A percentile compares a stretch with the other conserved stretches of the same genome.
Evolutionary conservation across 2,888 invertebrate genomes (phyloP).

Genomic region (Caenorhabditis zanzibari): DNA sequence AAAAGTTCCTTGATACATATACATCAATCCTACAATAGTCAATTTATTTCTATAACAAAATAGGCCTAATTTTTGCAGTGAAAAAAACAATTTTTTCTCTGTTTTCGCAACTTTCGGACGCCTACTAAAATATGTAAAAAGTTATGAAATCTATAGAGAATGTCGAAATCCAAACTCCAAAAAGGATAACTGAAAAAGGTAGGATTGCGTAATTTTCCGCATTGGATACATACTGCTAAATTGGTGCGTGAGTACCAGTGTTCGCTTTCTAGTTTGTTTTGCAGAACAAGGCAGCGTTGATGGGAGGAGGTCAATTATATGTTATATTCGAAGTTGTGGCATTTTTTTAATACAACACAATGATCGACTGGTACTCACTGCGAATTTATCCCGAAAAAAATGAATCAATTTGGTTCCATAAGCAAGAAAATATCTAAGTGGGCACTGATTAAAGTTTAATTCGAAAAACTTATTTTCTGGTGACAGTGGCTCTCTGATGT

Average conservation of each 20-base stretch:
- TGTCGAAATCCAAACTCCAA: constrained; percentile 12
- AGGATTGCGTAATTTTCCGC: constrained; percentile 40
- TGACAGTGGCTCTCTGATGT: neutral
- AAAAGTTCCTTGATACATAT: neutral
- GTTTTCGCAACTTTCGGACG: neutral
- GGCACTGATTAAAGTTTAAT: constrained; percentile 48
- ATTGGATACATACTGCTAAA: constrained; percentile 32
- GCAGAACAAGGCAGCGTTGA: neutral
- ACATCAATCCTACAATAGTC: too few species aligned
- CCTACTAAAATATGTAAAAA: constrained; percentile 24
- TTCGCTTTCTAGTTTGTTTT: constrained; percentile 20
- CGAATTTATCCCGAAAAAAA: too few species aligned
- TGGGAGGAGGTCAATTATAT: constrained; percentile 38
- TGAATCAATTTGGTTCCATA: neutral
- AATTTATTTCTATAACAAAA: neutral
- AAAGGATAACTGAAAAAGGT: neutral
- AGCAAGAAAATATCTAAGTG: neutral
- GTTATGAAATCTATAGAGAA: constrained; percentile 20
- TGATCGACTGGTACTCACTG: neutral
- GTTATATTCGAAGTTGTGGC: neutral
- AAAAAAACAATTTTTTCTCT: constrained; percentile 1
- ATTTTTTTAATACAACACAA: constrained; percentile 5
- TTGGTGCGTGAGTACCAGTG: constrained; percentile 13
- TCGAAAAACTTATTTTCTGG: constrained; percentile 8
- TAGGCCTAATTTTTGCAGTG: too few species aligned